phyloP scores from a whole-genome alignment of 2,113 vertebrate species.

The Numenius arquata region DNA sequence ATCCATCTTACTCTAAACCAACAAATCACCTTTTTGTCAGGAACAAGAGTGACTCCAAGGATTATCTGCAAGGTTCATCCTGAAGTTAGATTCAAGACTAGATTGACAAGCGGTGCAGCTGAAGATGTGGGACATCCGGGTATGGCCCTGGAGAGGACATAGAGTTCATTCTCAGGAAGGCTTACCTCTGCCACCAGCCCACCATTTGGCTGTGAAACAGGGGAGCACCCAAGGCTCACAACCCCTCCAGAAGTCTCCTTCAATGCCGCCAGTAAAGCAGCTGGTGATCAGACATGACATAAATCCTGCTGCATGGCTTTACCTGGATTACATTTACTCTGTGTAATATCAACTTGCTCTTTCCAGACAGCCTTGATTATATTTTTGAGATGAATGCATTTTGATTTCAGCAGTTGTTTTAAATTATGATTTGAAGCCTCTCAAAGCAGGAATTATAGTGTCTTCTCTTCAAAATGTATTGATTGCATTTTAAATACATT shows the following conservation, averaged over 20 bases:
- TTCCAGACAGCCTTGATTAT: background rate
- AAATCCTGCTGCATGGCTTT: background rate
- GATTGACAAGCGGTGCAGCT: background rate
- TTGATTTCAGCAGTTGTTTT: background rate
- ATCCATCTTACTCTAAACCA: background rate
- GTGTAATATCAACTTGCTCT: background rate
- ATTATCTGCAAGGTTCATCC: background rate
- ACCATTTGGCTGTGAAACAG: accelerated
- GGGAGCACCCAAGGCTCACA: background rate
- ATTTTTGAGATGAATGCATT: background rate
- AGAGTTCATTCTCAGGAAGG: background rate
- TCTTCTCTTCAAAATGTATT: background rate
- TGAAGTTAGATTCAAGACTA: background rate
- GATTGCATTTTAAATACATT: background rate
- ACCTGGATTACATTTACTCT: background rate
- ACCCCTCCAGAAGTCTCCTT: background rate
- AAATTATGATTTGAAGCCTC: background rate
- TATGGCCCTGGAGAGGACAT: background rate
- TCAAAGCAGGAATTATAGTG: background rate
- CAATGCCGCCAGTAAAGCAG: background rate
- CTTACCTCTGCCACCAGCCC: background rate
- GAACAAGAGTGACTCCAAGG: background rate
- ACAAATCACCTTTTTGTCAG: background rate
- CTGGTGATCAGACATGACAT: background rate
- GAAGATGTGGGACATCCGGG: background rate